A percentile compares a stretch with the other conserved stretches of the same genome.
These are phyloP conservation scores for Cartodere bifasciata DNA, from an alignment of 2,888 invertebrate genomes.

Conservation along the genomic window DNA sequence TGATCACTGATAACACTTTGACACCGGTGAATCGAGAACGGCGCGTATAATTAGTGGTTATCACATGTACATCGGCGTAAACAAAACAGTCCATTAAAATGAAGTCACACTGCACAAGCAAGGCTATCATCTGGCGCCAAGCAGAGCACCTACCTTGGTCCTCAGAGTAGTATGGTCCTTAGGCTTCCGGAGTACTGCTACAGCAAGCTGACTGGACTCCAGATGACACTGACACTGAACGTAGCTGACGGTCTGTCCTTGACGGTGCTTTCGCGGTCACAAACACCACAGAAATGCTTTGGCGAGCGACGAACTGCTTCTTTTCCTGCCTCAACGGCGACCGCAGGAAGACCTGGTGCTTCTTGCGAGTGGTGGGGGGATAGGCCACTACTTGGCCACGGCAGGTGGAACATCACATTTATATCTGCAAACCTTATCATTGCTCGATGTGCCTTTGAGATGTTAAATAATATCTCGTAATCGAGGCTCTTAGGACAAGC, in stretches of 20 bases:
- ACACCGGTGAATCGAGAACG: too few relatives aligned
- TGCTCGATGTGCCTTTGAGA: slow-evolving; percentile 24
- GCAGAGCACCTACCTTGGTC: too few relatives aligned
- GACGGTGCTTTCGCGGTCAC: slow-evolving; percentile 34
- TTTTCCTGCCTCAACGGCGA: slow-evolving; percentile 31
- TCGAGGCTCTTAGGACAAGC: too few relatives aligned
- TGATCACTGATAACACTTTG: too few relatives aligned
- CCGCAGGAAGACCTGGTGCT: slow-evolving; percentile 25
- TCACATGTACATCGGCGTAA: too few relatives aligned
- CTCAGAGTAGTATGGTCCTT: too few relatives aligned
- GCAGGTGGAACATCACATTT: slow-evolving; percentile 31
- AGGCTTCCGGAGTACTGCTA: too few relatives aligned
- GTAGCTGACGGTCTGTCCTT: slow-evolving; percentile 22
- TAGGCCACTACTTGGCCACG: slow-evolving; percentile 26
- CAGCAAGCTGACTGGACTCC: slow-evolving; percentile 2
- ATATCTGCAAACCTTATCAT: slow-evolving; percentile 25
- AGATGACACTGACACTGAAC: slow-evolving; percentile 29
- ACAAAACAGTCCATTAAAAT: too few relatives aligned
- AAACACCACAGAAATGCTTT: slow-evolving; percentile 36
- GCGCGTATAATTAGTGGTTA: too few relatives aligned
- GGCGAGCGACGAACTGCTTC: slow-evolving; percentile 34
- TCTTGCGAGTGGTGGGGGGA: slow-evolving; percentile 30
- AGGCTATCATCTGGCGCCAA: too few relatives aligned
- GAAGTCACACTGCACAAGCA: too few relatives aligned
- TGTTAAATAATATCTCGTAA: too few relatives aligned